Percentiles rank a stretch among this genome's conserved stretches.
Evolutionary conservation across 2,888 invertebrate genomes (phyloP).

Genomic region (Callinectes sapidus): DNA sequence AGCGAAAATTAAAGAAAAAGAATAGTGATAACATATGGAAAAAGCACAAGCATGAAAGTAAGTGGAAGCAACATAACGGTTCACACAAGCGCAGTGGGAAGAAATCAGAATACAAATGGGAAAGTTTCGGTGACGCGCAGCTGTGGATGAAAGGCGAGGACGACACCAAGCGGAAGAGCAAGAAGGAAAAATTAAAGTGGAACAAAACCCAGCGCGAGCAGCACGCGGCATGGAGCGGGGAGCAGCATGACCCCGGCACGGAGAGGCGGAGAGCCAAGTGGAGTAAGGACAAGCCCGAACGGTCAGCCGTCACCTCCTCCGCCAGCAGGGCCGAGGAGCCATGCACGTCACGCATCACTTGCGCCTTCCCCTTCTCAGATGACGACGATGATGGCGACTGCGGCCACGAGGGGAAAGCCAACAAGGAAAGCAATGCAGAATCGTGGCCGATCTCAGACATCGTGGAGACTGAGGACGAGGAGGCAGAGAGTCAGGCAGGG

Average conservation of each 20-base stretch:
- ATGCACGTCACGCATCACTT: slow-evolving; percentile 49
- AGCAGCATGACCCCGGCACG: not conserved
- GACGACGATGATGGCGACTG: slow-evolving; percentile 53
- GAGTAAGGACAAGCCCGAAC: slow-evolving; percentile 18
- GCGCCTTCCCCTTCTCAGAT: slow-evolving; percentile 51
- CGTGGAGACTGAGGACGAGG: slow-evolving; percentile 66
- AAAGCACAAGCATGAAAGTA: not conserved
- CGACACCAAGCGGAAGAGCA: slow-evolving; percentile 46
- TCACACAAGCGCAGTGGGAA: slow-evolving; percentile 41
- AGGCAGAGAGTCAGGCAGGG: slow-evolving; percentile 37
- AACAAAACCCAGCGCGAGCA: not conserved
- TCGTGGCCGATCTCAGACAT: slow-evolving; percentile 65
- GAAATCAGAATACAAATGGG: not conserved
- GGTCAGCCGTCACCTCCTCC: not conserved
- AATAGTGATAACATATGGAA: not conserved
- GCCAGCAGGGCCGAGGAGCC: slow-evolving; percentile 28
- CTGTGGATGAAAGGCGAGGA: slow-evolving; percentile 19
- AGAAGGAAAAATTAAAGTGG: slow-evolving; percentile 8
- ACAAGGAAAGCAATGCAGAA: slow-evolving; percentile 40
- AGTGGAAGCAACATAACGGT: slow-evolving; percentile 34
- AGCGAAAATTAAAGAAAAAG: slow-evolving; percentile 39
- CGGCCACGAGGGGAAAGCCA: slow-evolving; percentile 34
- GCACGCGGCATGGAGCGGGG: not conserved
- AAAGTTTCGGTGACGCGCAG: not conserved
- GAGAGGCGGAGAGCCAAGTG: slow-evolving; percentile 28